Conservation (phyloP, 2,888 invertebrate genomes). For the Acheta domesticus region DNA sequence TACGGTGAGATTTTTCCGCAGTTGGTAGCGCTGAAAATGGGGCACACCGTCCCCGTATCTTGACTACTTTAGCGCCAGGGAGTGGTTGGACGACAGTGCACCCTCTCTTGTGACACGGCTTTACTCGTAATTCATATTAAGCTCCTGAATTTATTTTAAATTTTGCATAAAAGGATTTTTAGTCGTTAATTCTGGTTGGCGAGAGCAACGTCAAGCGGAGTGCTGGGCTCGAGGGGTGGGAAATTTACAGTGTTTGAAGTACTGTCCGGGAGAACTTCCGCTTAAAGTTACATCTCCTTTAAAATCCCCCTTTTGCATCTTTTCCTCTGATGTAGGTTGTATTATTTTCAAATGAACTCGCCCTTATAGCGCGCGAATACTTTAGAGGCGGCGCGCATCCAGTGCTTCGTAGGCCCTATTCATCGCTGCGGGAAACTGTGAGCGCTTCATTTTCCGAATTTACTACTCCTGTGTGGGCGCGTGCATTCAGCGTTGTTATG, state of each 20-base stretch:
- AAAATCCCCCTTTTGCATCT: not conserved
- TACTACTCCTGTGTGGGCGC: too few species aligned
- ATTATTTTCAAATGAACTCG: not conserved
- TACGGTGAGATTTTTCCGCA: not conserved
- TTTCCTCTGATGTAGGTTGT: not conserved
- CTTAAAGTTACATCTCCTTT: slow-evolving; percentile 1
- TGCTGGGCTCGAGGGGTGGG: not conserved
- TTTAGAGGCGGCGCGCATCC: not conserved
- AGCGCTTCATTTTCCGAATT: too few species aligned
- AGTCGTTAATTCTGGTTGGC: slow-evolving; percentile 18
- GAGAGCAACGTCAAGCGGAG: not conserved
- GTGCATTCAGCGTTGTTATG: too few species aligned
- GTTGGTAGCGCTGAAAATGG: not conserved
- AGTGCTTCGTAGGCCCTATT: too few species aligned
- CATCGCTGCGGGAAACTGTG: too few species aligned
- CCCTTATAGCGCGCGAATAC: not conserved
- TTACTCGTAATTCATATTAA: slow-evolving; percentile 18
- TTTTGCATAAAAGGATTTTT: slow-evolving; percentile 18
- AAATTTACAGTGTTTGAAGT: slow-evolving; percentile 1
- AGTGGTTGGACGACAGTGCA: not conserved
- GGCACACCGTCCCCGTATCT: not conserved
- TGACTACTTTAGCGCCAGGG: not conserved
- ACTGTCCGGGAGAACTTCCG: not conserved
- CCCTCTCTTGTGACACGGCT: not conserved
- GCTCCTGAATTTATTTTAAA: slow-evolving; percentile 18